Percentiles rank a stretch among this genome's conserved stretches.
phyloP scores from a whole-genome alignment of 2,888 invertebrate genomes.

The Nebria salina region DNA sequence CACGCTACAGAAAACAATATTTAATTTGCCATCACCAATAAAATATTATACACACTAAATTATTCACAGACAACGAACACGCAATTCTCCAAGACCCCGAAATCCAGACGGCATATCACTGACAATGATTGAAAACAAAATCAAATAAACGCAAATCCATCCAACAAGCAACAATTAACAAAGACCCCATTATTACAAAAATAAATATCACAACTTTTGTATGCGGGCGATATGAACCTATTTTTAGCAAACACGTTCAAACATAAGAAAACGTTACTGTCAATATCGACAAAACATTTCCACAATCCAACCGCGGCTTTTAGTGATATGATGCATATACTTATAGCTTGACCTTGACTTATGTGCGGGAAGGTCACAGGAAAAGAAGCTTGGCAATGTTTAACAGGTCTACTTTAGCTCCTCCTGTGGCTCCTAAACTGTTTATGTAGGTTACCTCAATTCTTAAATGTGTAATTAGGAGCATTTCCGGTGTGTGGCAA shows the following conservation, averaged over 20 bases:
- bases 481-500: too few species aligned
- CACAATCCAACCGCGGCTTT: not conserved
- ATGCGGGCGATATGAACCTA: not conserved
- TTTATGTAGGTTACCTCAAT: not conserved
- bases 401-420: not conserved
- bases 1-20: not conserved
- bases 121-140: too few species aligned
- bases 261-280: not conserved
- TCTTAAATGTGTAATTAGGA: too few species aligned
- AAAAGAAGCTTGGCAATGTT: too few species aligned
- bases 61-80: not conserved
- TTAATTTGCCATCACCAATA: not conserved
- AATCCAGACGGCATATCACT: too few species aligned
- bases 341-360: not conserved
- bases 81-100: not conserved
- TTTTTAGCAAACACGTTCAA: not conserved
- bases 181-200: not conserved
- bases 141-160: not conserved
- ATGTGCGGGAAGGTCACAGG: not conserved
- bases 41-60: not conserved
- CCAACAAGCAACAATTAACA: not conserved
- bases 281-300: not conserved
- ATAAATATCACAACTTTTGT: not conserved
- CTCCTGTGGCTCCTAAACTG: not conserved
- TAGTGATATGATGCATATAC: not conserved